Percentiles rank a stretch among this genome's conserved stretches.
Evolutionary conservation across 2,113 vertebrate species (phyloP).

Genomic region (Paramisgurnus dabryanus): DNA sequence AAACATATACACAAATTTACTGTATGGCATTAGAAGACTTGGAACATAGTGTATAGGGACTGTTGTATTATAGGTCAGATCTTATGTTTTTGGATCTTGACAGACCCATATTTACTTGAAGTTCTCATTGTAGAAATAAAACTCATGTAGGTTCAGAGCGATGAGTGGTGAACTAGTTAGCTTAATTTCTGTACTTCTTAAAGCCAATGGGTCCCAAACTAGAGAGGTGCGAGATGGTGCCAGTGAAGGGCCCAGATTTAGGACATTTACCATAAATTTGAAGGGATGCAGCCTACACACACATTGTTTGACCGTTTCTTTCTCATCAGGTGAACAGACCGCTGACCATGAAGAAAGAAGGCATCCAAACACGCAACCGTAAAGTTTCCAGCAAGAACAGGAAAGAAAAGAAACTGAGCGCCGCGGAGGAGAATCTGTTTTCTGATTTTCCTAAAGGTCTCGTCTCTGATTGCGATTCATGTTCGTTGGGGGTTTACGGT

Average conservation of each 20-base stretch:
- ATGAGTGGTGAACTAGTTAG: not conserved
- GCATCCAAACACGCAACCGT: constrained; percentile 81
- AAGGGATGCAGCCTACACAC: too few relatives aligned
- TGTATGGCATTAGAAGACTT: not conserved
- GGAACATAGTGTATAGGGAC: too few relatives aligned
- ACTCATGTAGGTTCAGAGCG: too few relatives aligned
- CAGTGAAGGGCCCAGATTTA: too few relatives aligned
- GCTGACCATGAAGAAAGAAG: constrained; percentile 80
- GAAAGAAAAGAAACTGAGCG: constrained; percentile 62
- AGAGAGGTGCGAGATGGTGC: too few relatives aligned
- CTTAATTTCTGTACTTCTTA: too few relatives aligned
- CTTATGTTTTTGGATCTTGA: too few relatives aligned
- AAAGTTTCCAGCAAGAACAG: constrained; percentile 76
- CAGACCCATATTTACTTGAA: too few relatives aligned
- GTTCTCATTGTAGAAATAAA: too few relatives aligned
- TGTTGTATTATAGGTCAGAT: too few relatives aligned
- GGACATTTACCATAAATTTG: too few relatives aligned
- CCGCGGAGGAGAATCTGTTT: constrained; percentile 49
- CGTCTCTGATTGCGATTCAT: constrained; percentile 44
- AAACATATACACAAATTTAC: not conserved
- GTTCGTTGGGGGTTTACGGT: constrained; percentile 68
- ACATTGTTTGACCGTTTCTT: not conserved
- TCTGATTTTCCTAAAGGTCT: constrained; percentile 47
- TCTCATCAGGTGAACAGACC: constrained; percentile 79
- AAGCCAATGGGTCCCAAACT: too few relatives aligned